Evolutionary conservation across 2,113 vertebrate species (phyloP).

Genomic region (Prunella fulvescens): DNA sequence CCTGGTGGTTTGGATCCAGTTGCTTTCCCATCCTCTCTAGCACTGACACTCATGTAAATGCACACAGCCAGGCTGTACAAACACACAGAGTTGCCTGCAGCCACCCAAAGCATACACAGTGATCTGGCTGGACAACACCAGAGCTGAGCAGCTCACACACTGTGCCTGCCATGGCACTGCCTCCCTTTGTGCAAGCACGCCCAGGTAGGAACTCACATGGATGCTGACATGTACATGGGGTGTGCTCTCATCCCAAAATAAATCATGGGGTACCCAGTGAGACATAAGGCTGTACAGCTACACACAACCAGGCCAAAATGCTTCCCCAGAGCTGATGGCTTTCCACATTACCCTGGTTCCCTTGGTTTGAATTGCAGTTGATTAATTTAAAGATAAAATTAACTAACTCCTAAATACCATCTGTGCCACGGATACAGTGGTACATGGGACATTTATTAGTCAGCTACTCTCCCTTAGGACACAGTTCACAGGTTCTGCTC

Average conservation of each 20-base stretch:
- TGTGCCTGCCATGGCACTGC: background rate
- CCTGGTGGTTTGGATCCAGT: accelerated
- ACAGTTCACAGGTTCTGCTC: background rate
- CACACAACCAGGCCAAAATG: accelerated
- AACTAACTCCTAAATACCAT: background rate
- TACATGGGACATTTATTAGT: background rate
- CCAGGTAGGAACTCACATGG: background rate
- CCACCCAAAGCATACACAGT: accelerated
- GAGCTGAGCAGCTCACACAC: background rate
- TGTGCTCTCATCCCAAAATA: background rate
- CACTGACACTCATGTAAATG: accelerated
- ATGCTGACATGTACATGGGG: accelerated
- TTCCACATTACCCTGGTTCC: background rate
- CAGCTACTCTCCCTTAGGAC: background rate
- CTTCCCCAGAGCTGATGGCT: background rate
- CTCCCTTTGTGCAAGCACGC: background rate
- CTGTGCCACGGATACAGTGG: background rate
- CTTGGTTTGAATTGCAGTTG: background rate
- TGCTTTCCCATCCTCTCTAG: background rate
- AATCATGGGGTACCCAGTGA: background rate
- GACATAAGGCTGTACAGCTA: background rate
- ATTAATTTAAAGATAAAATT: background rate
- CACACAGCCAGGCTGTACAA: background rate
- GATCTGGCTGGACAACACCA: background rate
- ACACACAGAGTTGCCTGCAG: background rate